A percentile compares a stretch with the other conserved stretches of the same genome.
Evolutionary conservation across 2,113 vertebrate genomes (phyloP).

Genomic region (Synodontis membranacea): DNA sequence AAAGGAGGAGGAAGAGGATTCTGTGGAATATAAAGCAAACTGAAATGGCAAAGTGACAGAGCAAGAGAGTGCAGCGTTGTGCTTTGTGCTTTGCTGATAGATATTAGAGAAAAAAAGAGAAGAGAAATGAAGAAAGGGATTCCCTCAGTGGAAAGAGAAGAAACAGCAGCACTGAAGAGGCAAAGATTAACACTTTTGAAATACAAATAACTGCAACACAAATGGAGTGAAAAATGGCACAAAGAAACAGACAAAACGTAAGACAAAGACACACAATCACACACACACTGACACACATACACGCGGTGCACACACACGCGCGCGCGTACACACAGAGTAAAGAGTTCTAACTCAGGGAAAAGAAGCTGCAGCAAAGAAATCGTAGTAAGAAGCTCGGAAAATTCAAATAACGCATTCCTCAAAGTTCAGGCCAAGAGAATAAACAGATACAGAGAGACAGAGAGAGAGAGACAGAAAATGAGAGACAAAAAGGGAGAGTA

Average conservation of each 20-base stretch:
- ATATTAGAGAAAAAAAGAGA: not conserved
- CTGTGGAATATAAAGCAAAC: not conserved
- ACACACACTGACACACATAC: not conserved
- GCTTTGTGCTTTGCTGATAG: not conserved
- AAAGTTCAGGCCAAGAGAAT: conserved; percentile 10
- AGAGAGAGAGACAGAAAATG: not conserved
- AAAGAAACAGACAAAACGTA: conserved; percentile 6
- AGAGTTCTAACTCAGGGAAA: conserved; percentile 9
- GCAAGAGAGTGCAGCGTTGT: not conserved
- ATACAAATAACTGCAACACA: conserved; percentile 9
- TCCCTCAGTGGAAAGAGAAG: not conserved
- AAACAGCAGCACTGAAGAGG: not conserved
- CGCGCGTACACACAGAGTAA: not conserved
- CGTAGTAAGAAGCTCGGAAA: conserved; percentile 7
- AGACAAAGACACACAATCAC: not conserved
- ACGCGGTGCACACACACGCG: not conserved
- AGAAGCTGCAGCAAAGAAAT: conserved; percentile 30
- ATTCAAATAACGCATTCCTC: not conserved
- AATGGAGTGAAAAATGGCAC: not conserved
- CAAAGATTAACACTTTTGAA: not conserved
- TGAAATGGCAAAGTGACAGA: not conserved
- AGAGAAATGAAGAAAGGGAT: not conserved
- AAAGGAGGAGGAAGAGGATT: not conserved
- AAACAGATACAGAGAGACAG: not conserved
- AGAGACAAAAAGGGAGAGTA: not conserved